These are phyloP conservation scores for Lepidotrigona ventralis DNA, from an alignment of 1,140 invertebrate genomes.

Conservation along the genomic window DNA sequence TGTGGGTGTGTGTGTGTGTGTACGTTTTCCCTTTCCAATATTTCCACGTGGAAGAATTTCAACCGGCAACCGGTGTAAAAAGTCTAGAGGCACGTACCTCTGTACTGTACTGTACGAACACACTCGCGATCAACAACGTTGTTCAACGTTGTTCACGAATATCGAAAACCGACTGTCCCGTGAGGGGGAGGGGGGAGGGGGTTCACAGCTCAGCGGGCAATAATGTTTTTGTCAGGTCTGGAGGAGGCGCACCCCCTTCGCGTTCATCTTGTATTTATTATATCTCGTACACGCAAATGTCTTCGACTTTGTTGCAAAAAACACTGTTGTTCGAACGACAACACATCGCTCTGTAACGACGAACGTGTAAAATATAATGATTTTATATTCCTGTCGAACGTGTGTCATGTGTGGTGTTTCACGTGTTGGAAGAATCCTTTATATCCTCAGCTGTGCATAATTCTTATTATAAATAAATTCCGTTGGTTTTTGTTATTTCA, in stretches of 20 bases:
- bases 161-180: slow-evolving; percentile 27
- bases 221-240: slow-evolving; percentile 68
- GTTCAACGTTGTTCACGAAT: slow-evolving; percentile 32
- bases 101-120: slow-evolving; percentile 5
- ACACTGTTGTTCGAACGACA: too few relatives aligned
- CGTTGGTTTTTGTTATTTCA: too few relatives aligned
- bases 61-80: slow-evolving; percentile 28
- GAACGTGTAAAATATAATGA: too few relatives aligned
- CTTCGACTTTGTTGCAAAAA: not conserved
- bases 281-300: not conserved
- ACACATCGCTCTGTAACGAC: too few relatives aligned
- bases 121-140: slow-evolving; percentile 30
- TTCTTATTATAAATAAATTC: too few relatives aligned
- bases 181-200: slow-evolving; percentile 19
- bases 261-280: slow-evolving; percentile 52
- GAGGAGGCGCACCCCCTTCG: slow-evolving; percentile 33
- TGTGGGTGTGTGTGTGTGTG: not conserved
- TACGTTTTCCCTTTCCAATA: slow-evolving; percentile 48
- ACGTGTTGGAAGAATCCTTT: too few relatives aligned
- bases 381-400: too few relatives aligned
- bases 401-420: too few relatives aligned
- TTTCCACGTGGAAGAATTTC: slow-evolving; percentile 54
- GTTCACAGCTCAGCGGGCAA: slow-evolving; percentile 62
- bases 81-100: slow-evolving; percentile 17
- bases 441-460: too few relatives aligned